Percentiles rank a stretch among this genome's conserved stretches.
phyloP scores from a whole-genome alignment of 2,888 invertebrate species.

The Clostera curtula region DNA sequence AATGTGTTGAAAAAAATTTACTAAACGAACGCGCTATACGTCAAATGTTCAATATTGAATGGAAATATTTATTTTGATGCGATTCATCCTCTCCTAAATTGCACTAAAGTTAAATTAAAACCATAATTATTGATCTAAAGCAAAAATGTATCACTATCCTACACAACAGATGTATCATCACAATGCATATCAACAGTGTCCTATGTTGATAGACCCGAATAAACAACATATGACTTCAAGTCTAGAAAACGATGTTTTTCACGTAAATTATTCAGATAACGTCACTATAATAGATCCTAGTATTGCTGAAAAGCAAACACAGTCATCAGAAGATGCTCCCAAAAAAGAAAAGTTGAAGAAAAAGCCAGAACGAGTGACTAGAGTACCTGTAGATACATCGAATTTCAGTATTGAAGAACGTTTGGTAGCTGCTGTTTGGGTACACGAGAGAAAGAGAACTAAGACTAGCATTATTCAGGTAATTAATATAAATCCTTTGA shows the following conservation, averaged over 20 bases:
- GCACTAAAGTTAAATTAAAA: conserved; percentile 1
- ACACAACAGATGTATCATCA: conserved; percentile 42
- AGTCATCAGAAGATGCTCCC: not conserved
- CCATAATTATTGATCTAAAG: conserved; percentile 3
- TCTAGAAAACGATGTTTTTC: conserved; percentile 10
- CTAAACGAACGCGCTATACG: no score
- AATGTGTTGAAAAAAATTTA: no score
- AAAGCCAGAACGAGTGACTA: conserved; percentile 12
- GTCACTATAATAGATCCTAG: conserved; percentile 5
- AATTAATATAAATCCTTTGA: not conserved
- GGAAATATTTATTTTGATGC: no score
- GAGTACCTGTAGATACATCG: conserved; percentile 34
- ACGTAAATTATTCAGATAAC: conserved; percentile 10
- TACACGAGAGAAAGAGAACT: conserved; percentile 55
- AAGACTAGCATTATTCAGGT: conserved; percentile 36
- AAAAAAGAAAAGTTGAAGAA: conserved; percentile 8
- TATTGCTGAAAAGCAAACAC: conserved; percentile 1
- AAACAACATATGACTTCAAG: conserved; percentile 14
- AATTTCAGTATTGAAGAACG: conserved; percentile 54
- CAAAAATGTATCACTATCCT: conserved; percentile 31
- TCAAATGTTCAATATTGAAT: no score
- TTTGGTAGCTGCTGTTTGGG: conserved; percentile 63
- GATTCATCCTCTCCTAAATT: no score
- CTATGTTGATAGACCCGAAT: conserved; percentile 14
- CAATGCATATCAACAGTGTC: conserved; percentile 24